A percentile compares a stretch with the other conserved stretches of the same genome.
Evolutionary conservation across 2,797 vertebrate species (phyloP).

Genomic region (Antennarius maculatus): DNA sequence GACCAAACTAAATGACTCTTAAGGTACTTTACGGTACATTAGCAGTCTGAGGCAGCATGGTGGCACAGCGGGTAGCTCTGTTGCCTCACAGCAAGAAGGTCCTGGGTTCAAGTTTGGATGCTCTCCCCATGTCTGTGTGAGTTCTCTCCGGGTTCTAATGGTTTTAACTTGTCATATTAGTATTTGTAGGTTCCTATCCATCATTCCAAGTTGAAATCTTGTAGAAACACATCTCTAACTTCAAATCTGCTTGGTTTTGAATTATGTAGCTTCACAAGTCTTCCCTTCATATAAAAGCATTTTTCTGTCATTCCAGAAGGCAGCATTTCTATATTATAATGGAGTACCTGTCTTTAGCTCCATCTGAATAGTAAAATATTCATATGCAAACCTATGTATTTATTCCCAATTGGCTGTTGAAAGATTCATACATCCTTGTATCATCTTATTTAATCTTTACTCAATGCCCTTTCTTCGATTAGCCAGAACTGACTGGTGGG

Average conservation of each 20-base stretch:
- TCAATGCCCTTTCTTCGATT: neutral
- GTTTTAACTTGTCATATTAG: conserved; percentile 12
- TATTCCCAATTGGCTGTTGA: neutral
- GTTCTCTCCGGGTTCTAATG: too few species aligned
- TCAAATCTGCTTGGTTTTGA: conserved; percentile 32
- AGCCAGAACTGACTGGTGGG: neutral
- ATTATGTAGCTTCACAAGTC: conserved; percentile 43
- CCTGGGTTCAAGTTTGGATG: too few species aligned
- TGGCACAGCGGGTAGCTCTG: too few species aligned
- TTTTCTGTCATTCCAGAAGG: conserved; percentile 44
- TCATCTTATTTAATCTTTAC: neutral
- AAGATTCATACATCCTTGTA: too few species aligned
- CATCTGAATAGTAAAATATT: neutral
- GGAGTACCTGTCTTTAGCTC: conserved; percentile 6
- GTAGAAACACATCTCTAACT: conserved; percentile 13
- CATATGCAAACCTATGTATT: neutral
- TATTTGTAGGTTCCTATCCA: conserved; percentile 18
- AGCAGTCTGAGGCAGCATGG: too few species aligned
- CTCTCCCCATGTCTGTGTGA: too few species aligned
- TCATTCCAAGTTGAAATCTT: conserved; percentile 29
- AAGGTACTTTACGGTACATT: too few species aligned
- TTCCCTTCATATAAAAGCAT: conserved; percentile 50
- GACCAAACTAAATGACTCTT: neutral
- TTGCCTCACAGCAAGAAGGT: too few species aligned
- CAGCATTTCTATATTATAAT: conserved; percentile 26